Evolutionary conservation across 2,113 vertebrate species (phyloP).

Genomic region (Ophthalmolycus amberensis): DNA sequence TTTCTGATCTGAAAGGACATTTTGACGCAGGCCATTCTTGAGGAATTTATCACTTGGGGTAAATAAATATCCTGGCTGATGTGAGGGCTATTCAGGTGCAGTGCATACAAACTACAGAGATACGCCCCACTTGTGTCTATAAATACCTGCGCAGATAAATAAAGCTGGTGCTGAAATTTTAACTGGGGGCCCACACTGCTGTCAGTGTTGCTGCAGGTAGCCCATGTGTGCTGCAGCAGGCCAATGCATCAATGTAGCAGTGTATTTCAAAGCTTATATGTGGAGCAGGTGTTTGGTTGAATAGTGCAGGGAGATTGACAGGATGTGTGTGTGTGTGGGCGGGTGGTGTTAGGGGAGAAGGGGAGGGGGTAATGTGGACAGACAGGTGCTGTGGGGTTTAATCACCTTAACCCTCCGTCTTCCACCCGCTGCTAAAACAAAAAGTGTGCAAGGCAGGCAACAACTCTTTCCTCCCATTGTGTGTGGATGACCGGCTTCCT

Average conservation of each 20-base stretch:
- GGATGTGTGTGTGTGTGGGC: slow-evolving; percentile 59
- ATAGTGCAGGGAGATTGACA: slow-evolving; percentile 58
- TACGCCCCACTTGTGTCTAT: slow-evolving; percentile 61
- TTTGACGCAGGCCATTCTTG: slow-evolving; percentile 49
- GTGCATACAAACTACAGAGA: slow-evolving; percentile 59
- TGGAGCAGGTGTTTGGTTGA: slow-evolving; percentile 54
- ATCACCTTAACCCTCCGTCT: slow-evolving; percentile 57
- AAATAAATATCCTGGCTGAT: slow-evolving; percentile 57
- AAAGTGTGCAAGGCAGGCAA: slow-evolving; percentile 74
- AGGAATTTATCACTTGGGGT: slow-evolving; percentile 71
- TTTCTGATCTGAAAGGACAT: slow-evolving; percentile 66
- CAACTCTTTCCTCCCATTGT: slow-evolving; percentile 82
- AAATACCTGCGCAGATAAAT: slow-evolving; percentile 71
- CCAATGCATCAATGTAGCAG: slow-evolving; percentile 37
- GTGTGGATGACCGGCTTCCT: slow-evolving; percentile 65
- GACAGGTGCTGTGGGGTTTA: slow-evolving; percentile 76
- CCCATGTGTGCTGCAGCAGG: slow-evolving; percentile 33
- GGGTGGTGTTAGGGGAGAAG: slow-evolving; percentile 14
- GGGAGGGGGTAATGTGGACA: slow-evolving; percentile 43
- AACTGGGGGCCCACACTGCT: slow-evolving; percentile 39
- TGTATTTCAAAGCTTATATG: slow-evolving; percentile 61
- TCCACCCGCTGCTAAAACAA: slow-evolving; percentile 68
- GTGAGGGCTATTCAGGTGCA: slow-evolving; percentile 60
- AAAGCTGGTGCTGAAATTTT: slow-evolving; percentile 69
- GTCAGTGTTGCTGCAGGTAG: slow-evolving; percentile 58